Percentiles rank a stretch among this genome's conserved stretches.
Evolutionary conservation across 2,888 invertebrate species (phyloP).

Genomic region (Dione juno): DNA sequence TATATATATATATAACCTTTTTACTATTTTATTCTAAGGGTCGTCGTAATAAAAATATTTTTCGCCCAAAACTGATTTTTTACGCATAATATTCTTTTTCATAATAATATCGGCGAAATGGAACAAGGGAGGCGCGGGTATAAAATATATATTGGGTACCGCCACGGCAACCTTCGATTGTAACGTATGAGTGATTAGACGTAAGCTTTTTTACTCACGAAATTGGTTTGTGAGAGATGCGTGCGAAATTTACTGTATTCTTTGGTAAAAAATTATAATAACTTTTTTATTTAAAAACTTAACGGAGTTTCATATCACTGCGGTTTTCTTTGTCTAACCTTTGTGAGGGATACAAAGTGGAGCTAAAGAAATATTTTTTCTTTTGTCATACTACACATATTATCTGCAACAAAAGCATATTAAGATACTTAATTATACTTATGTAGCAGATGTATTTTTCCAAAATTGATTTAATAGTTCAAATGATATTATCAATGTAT

Average conservation of each 20-base stretch:
- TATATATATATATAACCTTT: too few species aligned
- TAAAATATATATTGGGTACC: constrained; percentile 31
- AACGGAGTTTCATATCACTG: too few species aligned
- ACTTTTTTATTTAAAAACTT: too few species aligned
- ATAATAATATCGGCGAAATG: constrained; percentile 29
- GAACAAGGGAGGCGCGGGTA: constrained; percentile 28
- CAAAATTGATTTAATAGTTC: too few species aligned
- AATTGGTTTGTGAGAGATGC: not conserved
- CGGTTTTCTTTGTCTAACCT: too few species aligned
- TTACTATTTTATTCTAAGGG: constrained; percentile 29
- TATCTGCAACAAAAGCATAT: too few species aligned
- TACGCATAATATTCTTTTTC: constrained; percentile 33
- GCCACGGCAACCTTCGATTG: constrained; percentile 22
- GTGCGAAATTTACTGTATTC: constrained; percentile 6
- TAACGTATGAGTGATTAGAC: constrained; percentile 27
- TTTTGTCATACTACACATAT: too few species aligned
- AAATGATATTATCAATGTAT: too few species aligned
- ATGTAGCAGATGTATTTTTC: too few species aligned
- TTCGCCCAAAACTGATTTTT: constrained; percentile 28
- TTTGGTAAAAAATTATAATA: not conserved
- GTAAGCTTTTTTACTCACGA: constrained; percentile 11
- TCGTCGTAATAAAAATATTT: constrained; percentile 32
- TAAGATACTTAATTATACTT: too few species aligned
- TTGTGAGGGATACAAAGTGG: too few species aligned
- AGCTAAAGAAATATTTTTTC: too few species aligned